Base-by-base conservation (phyloP, 1,140 invertebrate genomes). In the Brachionus rotundiformis region DNA sequence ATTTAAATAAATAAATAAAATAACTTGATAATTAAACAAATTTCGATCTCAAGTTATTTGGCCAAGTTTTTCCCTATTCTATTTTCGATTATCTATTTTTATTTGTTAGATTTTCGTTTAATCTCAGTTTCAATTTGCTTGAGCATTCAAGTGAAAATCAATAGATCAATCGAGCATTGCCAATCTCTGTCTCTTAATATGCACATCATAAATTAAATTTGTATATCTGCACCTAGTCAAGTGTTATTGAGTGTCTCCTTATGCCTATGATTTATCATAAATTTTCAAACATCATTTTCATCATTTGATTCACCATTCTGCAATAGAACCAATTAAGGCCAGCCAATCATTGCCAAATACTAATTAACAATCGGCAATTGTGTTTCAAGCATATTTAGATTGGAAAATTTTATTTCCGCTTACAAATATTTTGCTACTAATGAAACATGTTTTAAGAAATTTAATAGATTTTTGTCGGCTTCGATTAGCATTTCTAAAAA, bases 1-100 rank as follows among this genome's bases (percentile, higher is more conserved):
- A 68, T 68, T 68, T 68, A 68, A 68, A 68, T 68, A 68, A 68
- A 68, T 68, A 68, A 68, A 68, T 68, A 68, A 68, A 68, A 68
- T 68, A 68, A 68, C 63, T 68, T 68, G 63, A 68, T 68, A 68
- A 68, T 68, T 68, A 68, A 41, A 63, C 63, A 68, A 68, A 68
- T 68, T 68, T 68, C 63, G 23, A 68, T 63, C 29, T 63, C 61
- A 33, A 63, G 25, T 63, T 63, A 63, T 63, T 33, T 27, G 29
- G 11, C 13, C 19, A 33, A 29, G 29, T 63, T 7, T 63, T n/a
- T 29, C 27, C 16, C 31, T 68, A 16, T 19, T 68, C 25, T 68
- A 36, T 39, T 33, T 33, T 36, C 16, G 29, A 36, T 68, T 54
- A 54, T 54, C 47, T 54, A 54, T 33, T 68, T 68, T 68, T 36